Base-by-base conservation (phyloP, 2,113 vertebrate genomes). In the Ahaetulla prasina region DNA sequence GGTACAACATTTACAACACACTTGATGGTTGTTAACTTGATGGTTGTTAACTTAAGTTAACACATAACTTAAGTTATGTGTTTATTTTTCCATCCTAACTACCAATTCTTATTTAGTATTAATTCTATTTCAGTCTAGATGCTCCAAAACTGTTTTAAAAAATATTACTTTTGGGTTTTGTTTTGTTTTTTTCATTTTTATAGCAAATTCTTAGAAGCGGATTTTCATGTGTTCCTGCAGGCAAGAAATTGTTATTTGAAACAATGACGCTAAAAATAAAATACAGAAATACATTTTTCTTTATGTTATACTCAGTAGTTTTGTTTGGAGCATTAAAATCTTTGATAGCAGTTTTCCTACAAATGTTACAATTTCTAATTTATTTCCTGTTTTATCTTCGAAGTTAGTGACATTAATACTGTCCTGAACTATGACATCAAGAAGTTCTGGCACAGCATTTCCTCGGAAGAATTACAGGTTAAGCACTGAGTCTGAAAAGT, bases 381-480 rank as follows among this genome's bases (percentile, higher is more conserved):
- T 52, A 43, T 53, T 49, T 7, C 45, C 47, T 45, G 0, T 87
- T 94, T 0, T 49, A 89, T 94, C 93, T 92, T 91, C 30, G 57
- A 94, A 93, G 94, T 91, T 85, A 53, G 30, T 18, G 92, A 39
- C 95, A 57, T 95, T 96, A 96, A 93, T 93, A 90, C 90, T 92
- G 93, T 95, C 87, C 93, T 96, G 96, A 97, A 97, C 95, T 94
- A 99, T 99, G 99, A 98, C 98, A 3, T 99, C 98, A 0, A 98
- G 98, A 97, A 98, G 98, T 92, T 96, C 98, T 7, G 97, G 98
- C 55, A 97, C 98, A 25, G 95, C 98, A 90, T 97, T 99, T 96
- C 98, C 98, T 14, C 98, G 98, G 93, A 98, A 98, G 54, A 99
- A 97, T 97, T 99, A 99, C 96, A 97, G 98, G 93, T 97, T 99